Evolutionary conservation across 2,888 invertebrate species (phyloP), one percentile per base, ranked within the genome.

Genomic region (Rhopalosiphum nymphaeae): DNA sequence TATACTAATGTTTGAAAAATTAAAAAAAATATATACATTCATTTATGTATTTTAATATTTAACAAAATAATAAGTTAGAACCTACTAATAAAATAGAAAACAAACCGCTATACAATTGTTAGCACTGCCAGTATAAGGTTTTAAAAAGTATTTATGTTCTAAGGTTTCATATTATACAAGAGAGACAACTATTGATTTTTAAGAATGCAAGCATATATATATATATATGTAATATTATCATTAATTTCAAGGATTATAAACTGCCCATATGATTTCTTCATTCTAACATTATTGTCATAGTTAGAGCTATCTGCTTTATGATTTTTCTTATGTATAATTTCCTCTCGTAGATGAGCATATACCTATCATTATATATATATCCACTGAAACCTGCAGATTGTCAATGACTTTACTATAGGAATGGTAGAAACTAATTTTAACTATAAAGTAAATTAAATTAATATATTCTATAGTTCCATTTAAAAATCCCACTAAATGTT

Each of bases 121-220:
- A 78, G 36, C 3, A 36, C 78, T 78, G 36, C 21, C 36, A 9
- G 36, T 78, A 36, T 78, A 36, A 21, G 78, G 53, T 84, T 42
- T 53, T 78, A 67, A 88, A 86, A 53, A 10, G n/a, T 78, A 56
- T 78, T 89, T 93, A 36, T 13, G 16, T 67, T 78, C 89, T 93
- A 93, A 78, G 92, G 92, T 89, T 93, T 93, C 92, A 93, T 89
- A 78, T 89, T 53, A 56, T 78, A 67, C 26, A 16, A 56, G 0
- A 29, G 16, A 36, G 67, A 44, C 56, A 21, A 89, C 13, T 93
- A 93, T 93, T 93, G 92, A 93, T 93, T 93, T 93, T 93, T 78
- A 16, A 92, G 1, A 56, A 86, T 46, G 3, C 25, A 11, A 57
- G 57, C 36, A 67, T 67, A n/a, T 61, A 78, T 49, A 49, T 53